A percentile compares a stretch with the other conserved stretches of the same genome.
Conservation (phyloP, 2,888 invertebrate species). For the Eueremaeus valkanovi region DNA sequence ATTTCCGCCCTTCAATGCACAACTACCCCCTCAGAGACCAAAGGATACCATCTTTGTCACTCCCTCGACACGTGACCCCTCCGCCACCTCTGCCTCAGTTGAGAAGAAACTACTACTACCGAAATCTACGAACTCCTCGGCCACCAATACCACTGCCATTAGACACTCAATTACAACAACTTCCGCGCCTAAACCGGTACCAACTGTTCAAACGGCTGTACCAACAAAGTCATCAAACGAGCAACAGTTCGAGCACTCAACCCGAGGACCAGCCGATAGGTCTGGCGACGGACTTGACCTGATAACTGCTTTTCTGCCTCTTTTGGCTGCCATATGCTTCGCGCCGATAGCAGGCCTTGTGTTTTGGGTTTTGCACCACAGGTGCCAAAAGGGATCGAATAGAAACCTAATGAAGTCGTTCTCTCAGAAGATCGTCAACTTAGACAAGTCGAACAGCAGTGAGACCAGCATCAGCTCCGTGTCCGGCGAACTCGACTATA, state of each 20-base stretch:
- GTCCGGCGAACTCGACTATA: conserved; percentile 37
- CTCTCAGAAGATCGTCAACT: conserved; percentile 39
- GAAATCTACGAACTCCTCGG: conserved; percentile 27
- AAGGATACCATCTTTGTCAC: conserved; percentile 34
- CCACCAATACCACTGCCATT: conserved; percentile 41
- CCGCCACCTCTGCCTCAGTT: conserved; percentile 38
- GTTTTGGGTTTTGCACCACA: conserved; percentile 41
- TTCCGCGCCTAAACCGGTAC: conserved; percentile 26
- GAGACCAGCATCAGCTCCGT: conserved; percentile 38
- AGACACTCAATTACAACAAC: conserved; percentile 29
- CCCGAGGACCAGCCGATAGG: conserved; percentile 31
- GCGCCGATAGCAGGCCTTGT: conserved; percentile 43
- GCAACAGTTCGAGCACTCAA: neutral
- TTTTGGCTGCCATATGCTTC: conserved; percentile 43
- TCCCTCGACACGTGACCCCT: conserved; percentile 40
- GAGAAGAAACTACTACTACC: neutral
- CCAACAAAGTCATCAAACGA: conserved; percentile 15
- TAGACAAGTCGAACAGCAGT: conserved; percentile 31
- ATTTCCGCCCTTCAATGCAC: conserved; percentile 39
- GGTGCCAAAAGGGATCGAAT: conserved; percentile 42
- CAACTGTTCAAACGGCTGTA: conserved; percentile 13
- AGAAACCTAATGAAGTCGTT: conserved; percentile 41
- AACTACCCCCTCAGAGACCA: conserved; percentile 34
- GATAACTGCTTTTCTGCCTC: conserved; percentile 41
- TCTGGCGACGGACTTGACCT: conserved; percentile 36